These are phyloP conservation scores for Catagonus wagneri DNA, from an alignment of 2,113 vertebrate genomes.

Conservation along the genomic window DNA sequence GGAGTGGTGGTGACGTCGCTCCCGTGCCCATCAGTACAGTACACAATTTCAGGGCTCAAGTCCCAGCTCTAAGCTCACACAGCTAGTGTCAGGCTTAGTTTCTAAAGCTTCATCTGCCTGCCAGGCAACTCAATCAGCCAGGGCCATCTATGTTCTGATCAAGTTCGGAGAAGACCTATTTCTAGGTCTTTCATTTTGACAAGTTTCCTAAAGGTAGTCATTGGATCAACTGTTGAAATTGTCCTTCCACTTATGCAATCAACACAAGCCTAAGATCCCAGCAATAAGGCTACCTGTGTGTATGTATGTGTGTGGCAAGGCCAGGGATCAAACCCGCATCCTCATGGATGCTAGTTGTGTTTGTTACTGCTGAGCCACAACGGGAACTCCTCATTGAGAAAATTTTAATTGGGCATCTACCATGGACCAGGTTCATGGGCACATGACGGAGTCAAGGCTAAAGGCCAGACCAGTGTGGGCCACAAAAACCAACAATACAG, in stretches of 20 bases:
- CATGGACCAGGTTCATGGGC: background rate
- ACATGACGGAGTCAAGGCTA: background rate
- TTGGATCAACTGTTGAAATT: conserved; percentile 3
- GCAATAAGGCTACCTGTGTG: background rate
- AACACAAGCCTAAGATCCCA: conserved; percentile 12
- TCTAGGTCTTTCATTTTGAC: background rate
- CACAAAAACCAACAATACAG: conserved; percentile 9
- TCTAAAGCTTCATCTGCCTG: conserved; percentile 12
- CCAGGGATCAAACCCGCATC: no score
- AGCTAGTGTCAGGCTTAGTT: conserved; percentile 16
- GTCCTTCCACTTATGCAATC: background rate
- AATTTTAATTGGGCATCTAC: conserved; percentile 27
- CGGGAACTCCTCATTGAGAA: background rate
- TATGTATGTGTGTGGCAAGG: no score
- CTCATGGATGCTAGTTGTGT: no score
- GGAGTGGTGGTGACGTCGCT: background rate
- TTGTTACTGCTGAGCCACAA: no score
- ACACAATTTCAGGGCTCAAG: background rate
- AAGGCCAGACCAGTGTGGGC: conserved; percentile 55
- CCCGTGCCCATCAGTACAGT: background rate
- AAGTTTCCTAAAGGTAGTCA: background rate
- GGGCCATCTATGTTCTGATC: background rate
- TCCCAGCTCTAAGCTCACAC: background rate
- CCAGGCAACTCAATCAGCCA: conserved; percentile 32
- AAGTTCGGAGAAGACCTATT: conserved; percentile 30